Evolutionary conservation across 2,797 vertebrate genomes (phyloP).

Genomic region (Halcyon smyrnensis): DNA sequence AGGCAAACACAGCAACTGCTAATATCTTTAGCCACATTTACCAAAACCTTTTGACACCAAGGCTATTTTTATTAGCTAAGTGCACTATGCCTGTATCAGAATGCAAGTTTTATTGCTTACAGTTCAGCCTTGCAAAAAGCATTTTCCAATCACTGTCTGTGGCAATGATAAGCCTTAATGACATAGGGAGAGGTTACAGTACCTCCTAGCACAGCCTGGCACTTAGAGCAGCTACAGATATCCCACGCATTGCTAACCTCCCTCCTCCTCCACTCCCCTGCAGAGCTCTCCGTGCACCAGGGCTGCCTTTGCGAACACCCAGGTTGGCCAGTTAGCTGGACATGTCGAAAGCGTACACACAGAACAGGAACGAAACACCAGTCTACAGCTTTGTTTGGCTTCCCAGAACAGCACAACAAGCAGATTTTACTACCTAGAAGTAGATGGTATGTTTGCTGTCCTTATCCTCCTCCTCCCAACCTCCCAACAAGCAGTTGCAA

Average conservation of each 20-base stretch:
- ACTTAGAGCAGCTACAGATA: neutral
- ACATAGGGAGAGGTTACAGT: conserved; percentile 43
- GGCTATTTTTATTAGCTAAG: conserved; percentile 81
- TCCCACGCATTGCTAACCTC: neutral
- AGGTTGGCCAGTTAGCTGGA: neutral
- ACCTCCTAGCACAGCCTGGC: conserved; percentile 60
- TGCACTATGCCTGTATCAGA: conserved; percentile 72
- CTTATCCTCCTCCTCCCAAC: neutral
- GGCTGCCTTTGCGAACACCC: neutral
- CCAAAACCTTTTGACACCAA: conserved; percentile 79
- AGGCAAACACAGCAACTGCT: conserved; percentile 50
- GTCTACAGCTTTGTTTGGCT: neutral
- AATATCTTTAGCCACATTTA: conserved; percentile 75
- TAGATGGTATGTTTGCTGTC: neutral
- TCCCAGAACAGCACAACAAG: neutral
- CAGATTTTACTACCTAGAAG: neutral
- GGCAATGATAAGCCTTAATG: conserved; percentile 74
- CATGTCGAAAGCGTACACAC: accelerated
- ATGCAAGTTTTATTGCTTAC: conserved; percentile 77
- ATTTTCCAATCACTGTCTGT: conserved; percentile 76
- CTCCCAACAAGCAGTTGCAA: neutral
- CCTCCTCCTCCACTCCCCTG: neutral
- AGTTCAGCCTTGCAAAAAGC: conserved; percentile 78
- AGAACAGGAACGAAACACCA: neutral
- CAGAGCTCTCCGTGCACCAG: neutral